A percentile compares a stretch with the other conserved stretches of the same genome.
Evolutionary conservation across 1,140 invertebrate species (phyloP).

Genomic region (Penaeus vannamei): DNA sequence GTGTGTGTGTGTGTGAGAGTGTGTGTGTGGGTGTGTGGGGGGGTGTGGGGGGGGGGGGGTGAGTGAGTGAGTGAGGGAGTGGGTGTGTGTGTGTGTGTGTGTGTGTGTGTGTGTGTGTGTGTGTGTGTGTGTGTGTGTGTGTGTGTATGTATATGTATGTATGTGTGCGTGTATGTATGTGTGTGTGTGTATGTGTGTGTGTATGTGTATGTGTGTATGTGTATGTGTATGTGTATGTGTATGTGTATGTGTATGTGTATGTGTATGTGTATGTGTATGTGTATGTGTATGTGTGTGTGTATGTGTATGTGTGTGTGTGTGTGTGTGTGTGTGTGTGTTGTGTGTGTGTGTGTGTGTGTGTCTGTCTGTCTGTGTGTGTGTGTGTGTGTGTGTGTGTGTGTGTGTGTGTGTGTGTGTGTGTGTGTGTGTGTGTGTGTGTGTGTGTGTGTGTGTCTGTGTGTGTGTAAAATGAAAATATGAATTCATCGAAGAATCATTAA

Average conservation of each 20-base stretch:
- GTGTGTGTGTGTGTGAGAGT: not conserved
- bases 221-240: not conserved
- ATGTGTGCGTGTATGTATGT: slow-evolving; percentile 32
- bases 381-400: too few relatives aligned
- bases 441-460: not conserved
- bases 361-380: too few relatives aligned
- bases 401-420: too few relatives aligned
- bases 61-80: too few relatives aligned
- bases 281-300: slow-evolving; percentile 33
- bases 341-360: too few relatives aligned
- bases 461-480: not conserved
- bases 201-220: not conserved
- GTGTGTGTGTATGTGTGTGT: slow-evolving; percentile 33
- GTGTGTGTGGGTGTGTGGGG: too few relatives aligned
- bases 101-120: slow-evolving; percentile 29
- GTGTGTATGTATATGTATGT: slow-evolving; percentile 31
- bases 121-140: slow-evolving; percentile 36
- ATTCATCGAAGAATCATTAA: too few relatives aligned
- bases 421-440: too few relatives aligned
- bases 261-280: slow-evolving; percentile 38
- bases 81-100: too few relatives aligned
- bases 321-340: not conserved
- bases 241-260: slow-evolving; percentile 23
- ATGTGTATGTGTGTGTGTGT: not conserved
- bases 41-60: not conserved